Evolutionary conservation across 2,888 invertebrate species (phyloP).

Genomic region (Eristalis pertinax): DNA sequence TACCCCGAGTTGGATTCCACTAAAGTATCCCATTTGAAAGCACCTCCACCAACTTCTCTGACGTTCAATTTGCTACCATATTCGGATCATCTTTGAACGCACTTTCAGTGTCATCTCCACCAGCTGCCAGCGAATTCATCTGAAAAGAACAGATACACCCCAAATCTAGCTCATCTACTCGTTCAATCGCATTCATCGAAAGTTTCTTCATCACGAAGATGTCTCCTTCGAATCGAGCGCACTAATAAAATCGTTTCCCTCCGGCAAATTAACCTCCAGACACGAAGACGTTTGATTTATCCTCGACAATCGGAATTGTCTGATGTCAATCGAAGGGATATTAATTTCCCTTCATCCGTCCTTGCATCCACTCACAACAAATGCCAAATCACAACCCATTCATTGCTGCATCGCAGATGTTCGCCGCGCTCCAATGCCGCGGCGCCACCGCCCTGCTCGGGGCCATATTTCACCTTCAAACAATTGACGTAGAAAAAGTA

Average conservation of each 20-base stretch:
- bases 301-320: neutral
- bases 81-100: too few species aligned
- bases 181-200: too few species aligned
- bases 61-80: too few species aligned
- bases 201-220: too few species aligned
- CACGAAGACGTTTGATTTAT: neutral
- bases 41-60: too few species aligned
- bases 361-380: neutral
- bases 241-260: neutral
- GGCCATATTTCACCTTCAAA: slow-evolving; percentile 41
- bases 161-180: too few species aligned
- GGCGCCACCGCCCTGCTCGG: neutral
- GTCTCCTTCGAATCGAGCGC: neutral
- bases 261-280: neutral
- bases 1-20: too few species aligned
- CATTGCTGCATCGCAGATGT: slow-evolving; percentile 25
- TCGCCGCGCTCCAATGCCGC: neutral
- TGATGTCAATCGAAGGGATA: neutral
- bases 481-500: slow-evolving; percentile 3
- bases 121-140: too few species aligned
- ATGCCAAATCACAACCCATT: slow-evolving; percentile 18
- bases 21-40: too few species aligned
- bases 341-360: neutral
- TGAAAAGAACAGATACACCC: too few species aligned
- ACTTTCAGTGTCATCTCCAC: too few species aligned